Evolutionary conservation across 2,888 invertebrate species (phyloP).

Genomic region (Xiphydria camelus): DNA sequence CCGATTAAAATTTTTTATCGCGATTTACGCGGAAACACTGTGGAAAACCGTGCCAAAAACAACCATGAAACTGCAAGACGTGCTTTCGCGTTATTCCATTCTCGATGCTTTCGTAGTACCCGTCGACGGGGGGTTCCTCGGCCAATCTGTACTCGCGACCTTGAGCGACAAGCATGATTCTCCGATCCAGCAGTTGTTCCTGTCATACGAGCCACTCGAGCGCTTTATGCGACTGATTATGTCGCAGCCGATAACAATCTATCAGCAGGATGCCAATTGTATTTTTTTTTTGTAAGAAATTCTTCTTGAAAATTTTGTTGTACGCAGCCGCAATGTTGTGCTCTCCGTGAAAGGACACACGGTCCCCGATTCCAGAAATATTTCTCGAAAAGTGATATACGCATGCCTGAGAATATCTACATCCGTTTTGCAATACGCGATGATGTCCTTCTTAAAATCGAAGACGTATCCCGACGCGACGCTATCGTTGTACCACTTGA

Average conservation of each 20-base stretch:
- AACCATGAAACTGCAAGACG: constrained; percentile 22
- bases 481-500: constrained; percentile 19
- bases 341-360: constrained; percentile 26
- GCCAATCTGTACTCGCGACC: constrained; percentile 19
- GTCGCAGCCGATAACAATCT: constrained; percentile 31
- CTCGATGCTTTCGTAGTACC: constrained; percentile 12
- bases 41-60: constrained; percentile 20
- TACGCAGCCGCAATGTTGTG: constrained; percentile 33
- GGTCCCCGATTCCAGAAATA: constrained; percentile 19
- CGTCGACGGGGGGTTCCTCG: constrained; percentile 16
- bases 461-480: constrained; percentile 15
- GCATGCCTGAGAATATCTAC: constrained; percentile 26
- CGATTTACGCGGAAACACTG: constrained; percentile 10
- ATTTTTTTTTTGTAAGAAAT: constrained; percentile 32
- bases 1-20: constrained; percentile 1
- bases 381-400: constrained; percentile 24
- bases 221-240: constrained; percentile 33
- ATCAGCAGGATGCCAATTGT: constrained; percentile 38
- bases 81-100: neutral
- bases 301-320: constrained; percentile 20
- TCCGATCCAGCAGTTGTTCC: constrained; percentile 13
- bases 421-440: constrained; percentile 26
- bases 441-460: constrained; percentile 26
- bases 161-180: constrained; percentile 26
- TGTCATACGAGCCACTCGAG: constrained; percentile 26